Evolutionary conservation across 2,888 invertebrate species (phyloP), one percentile per base, ranked within the genome.

Genomic region (Platycheirus rosarum): DNA sequence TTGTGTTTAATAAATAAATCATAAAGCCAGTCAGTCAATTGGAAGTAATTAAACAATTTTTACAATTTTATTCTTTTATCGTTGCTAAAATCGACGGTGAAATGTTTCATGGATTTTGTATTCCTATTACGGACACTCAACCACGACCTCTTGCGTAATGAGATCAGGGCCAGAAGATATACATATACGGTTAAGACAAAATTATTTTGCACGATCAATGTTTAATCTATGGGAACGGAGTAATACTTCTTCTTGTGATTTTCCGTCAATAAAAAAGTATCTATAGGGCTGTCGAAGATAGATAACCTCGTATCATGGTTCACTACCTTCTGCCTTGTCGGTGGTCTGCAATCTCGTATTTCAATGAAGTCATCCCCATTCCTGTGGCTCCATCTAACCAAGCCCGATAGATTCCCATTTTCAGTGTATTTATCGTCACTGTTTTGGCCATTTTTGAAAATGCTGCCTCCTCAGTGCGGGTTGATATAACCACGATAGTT

Each of bases 21-120:
- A 75, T 37, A 80, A 66, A 71, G 16, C n/a, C 60, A 73, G 14
- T 9, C 60, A 73, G 14, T 13, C 79, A 75, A 63, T 69, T 49
- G 57, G 2, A 11, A 57, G 66, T 66, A 76, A 80, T 80, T 80
- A 80, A 76, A 65, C 46, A 70, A 78, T 49, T 35, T 70, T 53
- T 20, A 20, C 8, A 35, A 37, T 20, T 35, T 53, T 53, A 66
- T 63, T 69, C 42, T 68, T 13, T 29, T 68, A 62, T 37, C 20
- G 35, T 57, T 51, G 37, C 37, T 40, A 60, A 16, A 16, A 13
- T 13, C 1, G 8, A 53, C 18, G 18, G 4, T 32, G 51, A 16
- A 55, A 55, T 18, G 62, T 78, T 71, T 78, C 40, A 73, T n/a
- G 48, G 46, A 63, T 66, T 32, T 46, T 46, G 20, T 23, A 40